Conservation (phyloP, 2,113 vertebrate genomes). For the Thunnus thynnus region DNA sequence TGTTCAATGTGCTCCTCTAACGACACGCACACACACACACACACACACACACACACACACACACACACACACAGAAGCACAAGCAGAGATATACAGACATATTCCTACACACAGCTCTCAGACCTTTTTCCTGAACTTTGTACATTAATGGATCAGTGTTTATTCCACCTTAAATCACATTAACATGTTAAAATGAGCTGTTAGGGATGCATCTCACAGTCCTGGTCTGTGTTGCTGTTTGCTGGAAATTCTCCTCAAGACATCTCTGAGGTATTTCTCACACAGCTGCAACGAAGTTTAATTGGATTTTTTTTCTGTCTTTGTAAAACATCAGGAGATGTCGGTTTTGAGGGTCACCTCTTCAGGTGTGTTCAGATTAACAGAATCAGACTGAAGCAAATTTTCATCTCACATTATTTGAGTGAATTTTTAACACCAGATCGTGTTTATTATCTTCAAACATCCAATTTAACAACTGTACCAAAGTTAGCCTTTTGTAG, state of each 20-base stretch:
- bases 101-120: background rate
- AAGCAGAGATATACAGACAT: background rate
- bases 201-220: background rate
- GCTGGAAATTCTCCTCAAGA: background rate
- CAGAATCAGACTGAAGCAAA: too few species aligned
- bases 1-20: constrained; percentile 45
- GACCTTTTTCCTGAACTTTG: background rate
- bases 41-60: constrained; percentile 5
- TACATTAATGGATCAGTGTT: background rate
- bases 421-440: too few species aligned
- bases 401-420: too few species aligned
- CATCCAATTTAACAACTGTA: background rate
- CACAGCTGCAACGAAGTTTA: background rate
- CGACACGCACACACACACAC: constrained; percentile 16
- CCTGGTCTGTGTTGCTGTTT: background rate
- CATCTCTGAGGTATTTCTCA: background rate
- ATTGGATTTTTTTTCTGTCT: background rate
- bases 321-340: background rate
- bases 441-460: background rate
- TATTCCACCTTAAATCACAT: background rate
- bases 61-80: background rate
- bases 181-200: background rate
- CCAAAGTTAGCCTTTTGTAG: too few species aligned
- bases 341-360: background rate
- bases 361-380: background rate